Percentiles rank a stretch among this genome's conserved stretches.
Evolutionary conservation across 2,797 vertebrate species (phyloP).

Genomic region (Xiphophorus birchmanni): DNA sequence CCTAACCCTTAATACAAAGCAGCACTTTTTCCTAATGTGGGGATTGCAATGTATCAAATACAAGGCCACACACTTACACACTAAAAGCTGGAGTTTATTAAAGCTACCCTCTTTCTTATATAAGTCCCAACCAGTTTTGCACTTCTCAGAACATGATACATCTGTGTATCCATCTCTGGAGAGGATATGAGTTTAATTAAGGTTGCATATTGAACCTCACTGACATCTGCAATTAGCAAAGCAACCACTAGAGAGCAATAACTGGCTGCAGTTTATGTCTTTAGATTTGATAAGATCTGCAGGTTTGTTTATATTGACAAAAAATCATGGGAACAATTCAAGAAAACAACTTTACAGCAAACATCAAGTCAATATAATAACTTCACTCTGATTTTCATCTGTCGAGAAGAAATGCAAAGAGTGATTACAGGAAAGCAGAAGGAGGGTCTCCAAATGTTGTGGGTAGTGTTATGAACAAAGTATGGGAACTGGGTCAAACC

Average conservation of each 20-base stretch:
- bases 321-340: background rate
- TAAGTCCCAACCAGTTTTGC: background rate
- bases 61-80: background rate
- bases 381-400: background rate
- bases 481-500: background rate
- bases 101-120: background rate
- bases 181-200: slow-evolving; percentile 11
- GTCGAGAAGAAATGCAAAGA: background rate
- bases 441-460: background rate
- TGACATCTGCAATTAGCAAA: slow-evolving; percentile 11
- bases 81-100: slow-evolving; percentile 24
- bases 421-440: background rate
- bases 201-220: background rate
- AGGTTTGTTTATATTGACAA: background rate
- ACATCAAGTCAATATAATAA: background rate
- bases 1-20: too few species aligned
- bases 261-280: background rate
- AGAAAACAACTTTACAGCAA: background rate
- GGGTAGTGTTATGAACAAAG: background rate
- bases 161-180: background rate
- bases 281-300: background rate
- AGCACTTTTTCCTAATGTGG: too few species aligned
- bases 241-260: slow-evolving; percentile 40
- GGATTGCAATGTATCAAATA: too few species aligned
- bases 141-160: background rate